Base-by-base conservation (phyloP, 2,113 vertebrate species). In the Proteles cristata region DNA sequence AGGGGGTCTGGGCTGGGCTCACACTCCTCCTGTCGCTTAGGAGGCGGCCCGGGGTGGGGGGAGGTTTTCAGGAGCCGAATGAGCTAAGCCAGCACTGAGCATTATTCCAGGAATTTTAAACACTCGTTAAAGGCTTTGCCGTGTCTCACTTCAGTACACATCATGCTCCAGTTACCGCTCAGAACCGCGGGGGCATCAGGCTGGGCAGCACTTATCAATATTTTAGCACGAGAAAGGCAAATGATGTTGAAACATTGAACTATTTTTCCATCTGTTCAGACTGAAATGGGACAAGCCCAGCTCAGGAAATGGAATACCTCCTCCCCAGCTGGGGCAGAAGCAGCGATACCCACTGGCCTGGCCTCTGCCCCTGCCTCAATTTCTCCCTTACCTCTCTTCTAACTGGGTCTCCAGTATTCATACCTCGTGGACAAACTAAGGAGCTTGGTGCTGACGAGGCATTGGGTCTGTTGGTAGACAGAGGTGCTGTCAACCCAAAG, bases 241-340 rank as follows among this genome's bases (percentile, higher is more conserved):
- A 99, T 99, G 99, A 99, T 99, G 99, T 99, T 99, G 99, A 99
- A 99, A 99, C 99, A 99, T 98, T 99, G 99, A 99, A 99, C 98
- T 99, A 98, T 98, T 99, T 99, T 99, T 99, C 99, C 99, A 99
- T 99, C 99, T 99, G 99, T 99, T 99, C 99, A 98, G 98, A 98
- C 98, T 99, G 98, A 98, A 99, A 98, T 98, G 99, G 99, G 98
- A 98, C 97, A 98, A 98, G 98, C 98, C 96, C 97, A 97, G 98
- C 97, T 98, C 85, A 58, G 99, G 99, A 99, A 99, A 99, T 98
- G 98, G 98, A 99, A 99, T 99, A 98, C 98, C 93, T 71, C 98
- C 98, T 99, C 99, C 99, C 99, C 98, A 97, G 99, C 99, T 99
- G 98, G 99, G 99, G 98, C 98, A 94, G 99, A 97, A 99, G 98